Conservation (phyloP, 2,888 invertebrate species). For the Creontiades dilutus region DNA sequence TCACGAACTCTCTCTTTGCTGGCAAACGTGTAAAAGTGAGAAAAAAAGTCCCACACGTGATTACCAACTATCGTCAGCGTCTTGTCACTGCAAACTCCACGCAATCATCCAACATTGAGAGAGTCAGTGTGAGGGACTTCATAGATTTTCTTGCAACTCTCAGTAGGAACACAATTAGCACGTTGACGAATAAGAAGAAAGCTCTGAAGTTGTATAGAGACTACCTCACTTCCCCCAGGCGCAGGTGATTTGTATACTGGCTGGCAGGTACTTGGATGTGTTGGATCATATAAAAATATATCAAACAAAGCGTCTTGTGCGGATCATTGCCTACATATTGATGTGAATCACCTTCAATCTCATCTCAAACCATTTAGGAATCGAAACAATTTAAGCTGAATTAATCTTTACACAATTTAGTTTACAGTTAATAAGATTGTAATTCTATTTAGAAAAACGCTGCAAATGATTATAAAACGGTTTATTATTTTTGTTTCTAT, state of each 20-base stretch:
- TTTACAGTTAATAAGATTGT: too few relatives aligned
- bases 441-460: too few relatives aligned
- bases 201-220: slow-evolving; percentile 50
- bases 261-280: neutral
- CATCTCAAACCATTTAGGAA: too few relatives aligned
- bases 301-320: neutral
- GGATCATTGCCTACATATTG: too few relatives aligned
- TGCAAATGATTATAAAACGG: too few relatives aligned
- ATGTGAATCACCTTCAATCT: too few relatives aligned
- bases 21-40: neutral
- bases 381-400: too few relatives aligned
- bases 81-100: slow-evolving; percentile 28
- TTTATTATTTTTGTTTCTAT: too few relatives aligned
- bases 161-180: slow-evolving; percentile 50
- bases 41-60: neutral
- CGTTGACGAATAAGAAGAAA: slow-evolving; percentile 59
- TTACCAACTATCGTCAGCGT: neutral
- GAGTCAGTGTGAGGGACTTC: slow-evolving; percentile 43
- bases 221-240: slow-evolving; percentile 31
- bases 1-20: neutral
- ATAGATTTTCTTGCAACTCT: slow-evolving; percentile 53
- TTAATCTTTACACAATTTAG: too few relatives aligned
- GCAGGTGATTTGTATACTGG: neutral
- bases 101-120: neutral
- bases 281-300: neutral